Evolutionary conservation across 1,140 invertebrate species (phyloP), one percentile per base, ranked within the genome.

Genomic region (Drosophila ironensis): DNA sequence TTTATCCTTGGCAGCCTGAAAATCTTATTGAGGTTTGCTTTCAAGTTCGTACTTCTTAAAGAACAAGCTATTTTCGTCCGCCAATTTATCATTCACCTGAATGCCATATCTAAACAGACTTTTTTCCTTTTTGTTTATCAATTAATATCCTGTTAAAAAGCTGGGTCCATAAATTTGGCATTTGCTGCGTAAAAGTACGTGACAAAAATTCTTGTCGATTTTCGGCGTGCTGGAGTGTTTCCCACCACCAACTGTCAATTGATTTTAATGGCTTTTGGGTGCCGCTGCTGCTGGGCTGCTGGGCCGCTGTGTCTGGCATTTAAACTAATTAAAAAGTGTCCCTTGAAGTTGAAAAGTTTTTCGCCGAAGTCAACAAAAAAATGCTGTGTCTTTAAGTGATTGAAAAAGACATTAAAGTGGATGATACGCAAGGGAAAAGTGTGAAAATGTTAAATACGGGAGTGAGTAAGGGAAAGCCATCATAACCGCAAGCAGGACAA

Each of bases 261-360:
- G 76, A 80, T 81, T 81, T 71, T 66, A 80, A 80, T 70, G 71
- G 54, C 51, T 69, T 63, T 63, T 25, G 22, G 11, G n/a, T n/a
- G n/a, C n/a, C n/a, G n/a, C n/a, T n/a, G n/a, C n/a, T n/a, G n/a
- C n/a, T n/a, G n/a, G 57, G 59, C 8, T 5, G 11, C 3, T 12
- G 22, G 42, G 44, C 35, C 38, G 50, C 72, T 75, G 71, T 66
- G 64, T 51, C 52, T 70, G 71, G 57, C 64, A 71, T 56, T 64
- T 75, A 80, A 80, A 81, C 57, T 75, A 81, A 80, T 81, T 80
- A 75, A 75, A 81, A 81, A 73, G 57, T 20, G 25, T 7, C 30
- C 4, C 14, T 35, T 20, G 24, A 14, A 44, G 11, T 44, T 16
- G 11, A 9, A 38, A 40, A 40, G 22, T 63, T 60, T 52, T 12